Percentiles rank a stretch among this genome's conserved stretches.
phyloP scores from a whole-genome alignment of 2,113 vertebrate species.

The Protobothrops flavoviridis region DNA sequence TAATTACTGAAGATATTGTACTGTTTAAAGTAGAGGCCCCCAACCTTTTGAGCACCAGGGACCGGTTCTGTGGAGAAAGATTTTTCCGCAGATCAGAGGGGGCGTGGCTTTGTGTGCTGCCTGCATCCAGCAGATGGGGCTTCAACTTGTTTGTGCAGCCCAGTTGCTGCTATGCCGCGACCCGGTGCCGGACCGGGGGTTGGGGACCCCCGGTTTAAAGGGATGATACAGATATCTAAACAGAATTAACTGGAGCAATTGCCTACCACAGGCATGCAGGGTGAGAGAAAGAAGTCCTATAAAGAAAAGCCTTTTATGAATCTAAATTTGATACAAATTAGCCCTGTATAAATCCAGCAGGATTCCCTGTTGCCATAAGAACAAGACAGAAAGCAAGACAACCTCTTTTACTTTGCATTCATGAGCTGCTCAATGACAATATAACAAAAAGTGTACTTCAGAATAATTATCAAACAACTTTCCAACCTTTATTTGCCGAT shows the following conservation, averaged over 20 bases:
- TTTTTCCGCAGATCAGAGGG: too few species aligned
- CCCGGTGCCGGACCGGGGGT: too few species aligned
- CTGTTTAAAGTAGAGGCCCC: not conserved
- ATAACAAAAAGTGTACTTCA: not conserved
- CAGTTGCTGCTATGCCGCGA: too few species aligned
- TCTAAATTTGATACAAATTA: not conserved
- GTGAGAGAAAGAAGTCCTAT: not conserved
- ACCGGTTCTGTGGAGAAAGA: too few species aligned
- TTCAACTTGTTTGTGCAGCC: too few species aligned
- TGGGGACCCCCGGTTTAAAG: not conserved
- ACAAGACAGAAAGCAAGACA: not conserved
- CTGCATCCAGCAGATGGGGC: too few species aligned
- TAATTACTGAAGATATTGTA: not conserved
- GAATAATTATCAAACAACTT: not conserved
- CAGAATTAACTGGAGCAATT: not conserved
- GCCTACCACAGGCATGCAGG: not conserved
- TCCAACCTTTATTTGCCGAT: not conserved
- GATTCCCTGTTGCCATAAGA: not conserved
- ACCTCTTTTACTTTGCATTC: not conserved
- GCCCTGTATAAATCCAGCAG: not conserved
- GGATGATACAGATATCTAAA: not conserved
- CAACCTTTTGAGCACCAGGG: too few species aligned
- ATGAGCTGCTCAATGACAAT: not conserved
- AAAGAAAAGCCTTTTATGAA: not conserved
- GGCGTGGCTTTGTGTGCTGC: too few species aligned